Conservation (phyloP, 2,797 vertebrate species). For the Pseudocheirus occidentalis region DNA sequence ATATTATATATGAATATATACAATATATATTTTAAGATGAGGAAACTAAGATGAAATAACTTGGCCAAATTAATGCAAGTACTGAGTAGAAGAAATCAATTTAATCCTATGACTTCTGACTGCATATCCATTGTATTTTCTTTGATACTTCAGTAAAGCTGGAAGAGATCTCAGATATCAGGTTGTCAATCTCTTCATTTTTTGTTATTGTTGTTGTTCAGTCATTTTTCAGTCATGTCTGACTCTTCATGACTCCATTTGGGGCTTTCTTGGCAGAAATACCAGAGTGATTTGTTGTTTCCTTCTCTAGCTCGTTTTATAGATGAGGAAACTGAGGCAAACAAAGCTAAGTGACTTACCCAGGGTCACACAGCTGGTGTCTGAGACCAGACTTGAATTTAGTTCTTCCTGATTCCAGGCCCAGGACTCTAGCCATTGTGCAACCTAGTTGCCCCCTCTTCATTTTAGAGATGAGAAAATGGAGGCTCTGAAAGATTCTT, state of each 20-base stretch:
- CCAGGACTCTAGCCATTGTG: background rate
- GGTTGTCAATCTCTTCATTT: background rate
- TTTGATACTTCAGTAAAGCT: background rate
- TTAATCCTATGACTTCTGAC: background rate
- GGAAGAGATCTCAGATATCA: background rate
- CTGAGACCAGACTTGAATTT: background rate
- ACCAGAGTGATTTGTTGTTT: background rate
- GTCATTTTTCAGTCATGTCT: background rate
- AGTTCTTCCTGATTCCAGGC: background rate
- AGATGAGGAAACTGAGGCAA: background rate
- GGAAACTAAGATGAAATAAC: background rate
- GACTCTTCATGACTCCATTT: background rate
- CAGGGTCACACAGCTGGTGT: background rate
- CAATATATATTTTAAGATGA: background rate
- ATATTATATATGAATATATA: too few relatives aligned
- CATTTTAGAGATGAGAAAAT: background rate
- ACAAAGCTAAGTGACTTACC: background rate
- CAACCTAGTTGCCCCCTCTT: background rate
- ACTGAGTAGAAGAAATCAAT: background rate
- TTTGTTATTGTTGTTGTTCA: background rate
- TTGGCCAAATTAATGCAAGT: background rate
- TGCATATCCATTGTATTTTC: background rate
- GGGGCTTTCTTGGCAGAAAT: background rate
- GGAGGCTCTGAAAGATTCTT: background rate
- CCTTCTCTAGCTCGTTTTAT: background rate